These are phyloP conservation scores for Brachylomia viminalis DNA, from an alignment of 2,888 invertebrate genomes.

Conservation along the genomic window DNA sequence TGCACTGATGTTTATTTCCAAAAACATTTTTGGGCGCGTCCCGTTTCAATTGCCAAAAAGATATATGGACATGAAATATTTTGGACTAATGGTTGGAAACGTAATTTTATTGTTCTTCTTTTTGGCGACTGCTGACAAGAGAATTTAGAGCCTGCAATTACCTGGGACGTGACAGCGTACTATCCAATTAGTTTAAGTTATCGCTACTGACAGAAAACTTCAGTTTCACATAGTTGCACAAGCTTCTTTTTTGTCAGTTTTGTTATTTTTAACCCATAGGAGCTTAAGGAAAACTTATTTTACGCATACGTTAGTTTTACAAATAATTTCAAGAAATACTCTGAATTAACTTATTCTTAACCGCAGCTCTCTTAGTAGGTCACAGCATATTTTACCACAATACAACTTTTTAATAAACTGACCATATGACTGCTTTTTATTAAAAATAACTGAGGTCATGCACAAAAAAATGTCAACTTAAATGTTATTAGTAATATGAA, in stretches of 20 bases:
- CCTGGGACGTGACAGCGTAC: not conserved
- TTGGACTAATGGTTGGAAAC: slow-evolving; percentile 39
- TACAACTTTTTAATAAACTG: slow-evolving; percentile 49
- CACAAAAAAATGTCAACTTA: slow-evolving; percentile 36
- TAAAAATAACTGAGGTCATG: slow-evolving; percentile 43
- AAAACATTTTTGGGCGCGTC: slow-evolving; percentile 57
- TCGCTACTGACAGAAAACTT: not conserved
- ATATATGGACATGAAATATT: slow-evolving; percentile 46
- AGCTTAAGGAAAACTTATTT: slow-evolving; percentile 47
- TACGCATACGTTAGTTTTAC: slow-evolving; percentile 5
- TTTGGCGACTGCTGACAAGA: slow-evolving; percentile 12
- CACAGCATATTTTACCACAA: slow-evolving; percentile 60
- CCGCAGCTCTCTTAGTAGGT: slow-evolving; percentile 56
- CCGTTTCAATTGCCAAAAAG: slow-evolving; percentile 62
- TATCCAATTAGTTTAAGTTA: slow-evolving; percentile 6
- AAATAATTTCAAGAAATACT: slow-evolving; percentile 53
- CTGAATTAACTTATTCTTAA: slow-evolving; percentile 39
- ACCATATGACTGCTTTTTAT: slow-evolving; percentile 36
- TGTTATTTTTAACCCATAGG: not conserved
- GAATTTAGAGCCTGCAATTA: slow-evolving; percentile 17
- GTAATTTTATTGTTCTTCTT: slow-evolving; percentile 23
- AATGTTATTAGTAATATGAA: slow-evolving; percentile 22
- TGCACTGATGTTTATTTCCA: slow-evolving; percentile 55
- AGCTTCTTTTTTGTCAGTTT: not conserved
- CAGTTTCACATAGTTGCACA: not conserved